Conservation (phyloP, 2,888 invertebrate genomes). For the Drosophila emarginata region DNA sequence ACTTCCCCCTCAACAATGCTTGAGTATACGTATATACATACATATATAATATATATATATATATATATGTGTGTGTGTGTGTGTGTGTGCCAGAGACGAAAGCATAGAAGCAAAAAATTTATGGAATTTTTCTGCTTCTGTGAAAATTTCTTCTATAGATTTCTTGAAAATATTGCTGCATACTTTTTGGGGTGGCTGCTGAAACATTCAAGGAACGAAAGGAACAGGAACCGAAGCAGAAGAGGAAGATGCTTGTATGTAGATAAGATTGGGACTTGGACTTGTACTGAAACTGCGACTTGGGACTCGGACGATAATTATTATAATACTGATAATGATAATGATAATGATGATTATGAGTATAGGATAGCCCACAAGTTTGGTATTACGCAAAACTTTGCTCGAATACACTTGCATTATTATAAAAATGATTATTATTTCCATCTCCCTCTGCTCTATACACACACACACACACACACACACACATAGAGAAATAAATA, state of each 20-base stretch:
- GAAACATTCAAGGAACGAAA: background rate
- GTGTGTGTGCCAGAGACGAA: constrained; percentile 32
- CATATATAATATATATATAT: constrained; percentile 10
- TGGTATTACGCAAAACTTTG: constrained; percentile 49
- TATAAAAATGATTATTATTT: constrained; percentile 74
- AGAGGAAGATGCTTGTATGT: constrained; percentile 32
- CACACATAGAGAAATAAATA: constrained; percentile 28
- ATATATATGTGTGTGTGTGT: constrained; percentile 28
- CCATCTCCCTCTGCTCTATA: constrained; percentile 39
- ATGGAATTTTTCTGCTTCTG: constrained; percentile 64
- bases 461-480: constrained; percentile 18
- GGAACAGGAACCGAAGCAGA: background rate
- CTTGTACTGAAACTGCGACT: background rate
- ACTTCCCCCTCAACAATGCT: constrained; percentile 50
- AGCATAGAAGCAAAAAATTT: constrained; percentile 60
- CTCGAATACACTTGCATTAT: constrained; percentile 75
- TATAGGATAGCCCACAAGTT: constrained; percentile 26
- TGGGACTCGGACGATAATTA: constrained; percentile 38
- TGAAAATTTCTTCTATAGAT: constrained; percentile 66
- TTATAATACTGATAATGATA: constrained; percentile 40
- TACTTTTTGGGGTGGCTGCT: constrained; percentile 47
- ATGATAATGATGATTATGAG: constrained; percentile 12
- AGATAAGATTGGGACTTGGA: constrained; percentile 43
- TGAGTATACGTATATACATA: constrained; percentile 3
- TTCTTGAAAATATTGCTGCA: constrained; percentile 69